These are phyloP conservation scores for Littorina saxatilis DNA, from an alignment of 1,140 invertebrate genomes.

Conservation along the genomic window DNA sequence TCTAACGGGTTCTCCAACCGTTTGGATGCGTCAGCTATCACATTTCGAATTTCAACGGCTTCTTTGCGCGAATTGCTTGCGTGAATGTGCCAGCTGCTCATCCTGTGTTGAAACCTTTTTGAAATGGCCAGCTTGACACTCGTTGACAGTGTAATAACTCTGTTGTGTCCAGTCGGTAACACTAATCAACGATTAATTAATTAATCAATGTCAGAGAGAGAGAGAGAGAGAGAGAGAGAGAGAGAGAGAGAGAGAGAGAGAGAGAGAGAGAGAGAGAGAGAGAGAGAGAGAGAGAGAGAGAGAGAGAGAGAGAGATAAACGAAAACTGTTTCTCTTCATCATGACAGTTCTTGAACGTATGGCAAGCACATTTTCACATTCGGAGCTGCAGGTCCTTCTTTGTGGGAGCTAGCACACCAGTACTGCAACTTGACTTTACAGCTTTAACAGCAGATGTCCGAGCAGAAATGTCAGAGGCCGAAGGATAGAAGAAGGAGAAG, in stretches of 20 bases:
- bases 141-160: not conserved
- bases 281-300: not conserved
- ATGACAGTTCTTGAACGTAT: too few species aligned
- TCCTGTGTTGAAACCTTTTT: not conserved
- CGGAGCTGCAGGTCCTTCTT: too few species aligned
- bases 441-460: too few species aligned
- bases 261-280: slow-evolving; percentile 7
- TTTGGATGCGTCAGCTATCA: too few species aligned
- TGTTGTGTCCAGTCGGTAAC: not conserved
- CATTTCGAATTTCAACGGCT: not conserved
- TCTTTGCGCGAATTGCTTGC: not conserved
- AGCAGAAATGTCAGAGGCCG: too few species aligned
- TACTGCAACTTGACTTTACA: too few species aligned
- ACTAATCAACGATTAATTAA: not conserved
- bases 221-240: too few species aligned
- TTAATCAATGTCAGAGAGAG: not conserved
- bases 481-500: too few species aligned
- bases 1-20: too few species aligned
- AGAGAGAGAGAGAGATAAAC: not conserved
- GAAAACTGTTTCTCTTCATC: too few species aligned
- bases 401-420: too few species aligned
- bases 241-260: not conserved
- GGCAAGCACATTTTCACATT: too few species aligned
- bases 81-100: not conserved
- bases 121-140: not conserved